Evolutionary conservation across 2,797 vertebrate species (phyloP).

Genomic region (Harpagifer antarcticus): DNA sequence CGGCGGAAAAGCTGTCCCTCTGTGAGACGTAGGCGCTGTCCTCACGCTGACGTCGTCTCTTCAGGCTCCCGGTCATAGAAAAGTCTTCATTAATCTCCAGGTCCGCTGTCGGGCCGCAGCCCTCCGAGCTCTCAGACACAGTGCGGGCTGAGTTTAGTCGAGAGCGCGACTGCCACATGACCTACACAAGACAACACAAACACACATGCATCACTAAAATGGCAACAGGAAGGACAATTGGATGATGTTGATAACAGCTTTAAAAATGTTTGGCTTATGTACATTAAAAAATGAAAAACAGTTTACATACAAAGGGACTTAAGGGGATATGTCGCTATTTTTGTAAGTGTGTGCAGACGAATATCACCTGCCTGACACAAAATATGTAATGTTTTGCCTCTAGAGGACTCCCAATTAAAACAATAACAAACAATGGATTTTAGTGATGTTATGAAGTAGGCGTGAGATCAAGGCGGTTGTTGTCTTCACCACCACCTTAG

Average conservation of each 20-base stretch:
- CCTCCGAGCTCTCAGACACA: constrained; percentile 92
- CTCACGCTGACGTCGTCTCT: constrained; percentile 85
- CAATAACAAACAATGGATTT: too few species aligned
- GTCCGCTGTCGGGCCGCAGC: constrained; percentile 86
- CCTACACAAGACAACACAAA: constrained; percentile 53
- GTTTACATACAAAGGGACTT: too few species aligned
- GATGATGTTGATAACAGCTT: neutral
- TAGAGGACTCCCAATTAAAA: too few species aligned
- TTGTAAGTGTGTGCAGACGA: too few species aligned
- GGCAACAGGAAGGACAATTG: neutral
- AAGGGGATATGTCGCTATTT: too few species aligned
- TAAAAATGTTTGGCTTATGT: neutral
- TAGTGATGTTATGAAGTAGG: too few species aligned
- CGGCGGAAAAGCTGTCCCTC: constrained; percentile 89
- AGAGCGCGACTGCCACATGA: constrained; percentile 81
- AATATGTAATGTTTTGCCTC: too few species aligned
- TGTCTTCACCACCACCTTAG: too few species aligned
- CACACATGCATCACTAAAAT: constrained; percentile 11
- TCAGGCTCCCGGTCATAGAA: constrained; percentile 82
- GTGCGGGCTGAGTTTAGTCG: constrained; percentile 88
- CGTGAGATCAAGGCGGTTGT: too few species aligned
- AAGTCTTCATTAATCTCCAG: constrained; percentile 87
- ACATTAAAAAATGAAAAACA: too few species aligned
- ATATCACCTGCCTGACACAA: too few species aligned
- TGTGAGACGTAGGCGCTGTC: constrained; percentile 94